These are phyloP conservation scores for Opisthocomus hoazin DNA, from an alignment of 2,113 vertebrate species.

Conservation along the genomic window DNA sequence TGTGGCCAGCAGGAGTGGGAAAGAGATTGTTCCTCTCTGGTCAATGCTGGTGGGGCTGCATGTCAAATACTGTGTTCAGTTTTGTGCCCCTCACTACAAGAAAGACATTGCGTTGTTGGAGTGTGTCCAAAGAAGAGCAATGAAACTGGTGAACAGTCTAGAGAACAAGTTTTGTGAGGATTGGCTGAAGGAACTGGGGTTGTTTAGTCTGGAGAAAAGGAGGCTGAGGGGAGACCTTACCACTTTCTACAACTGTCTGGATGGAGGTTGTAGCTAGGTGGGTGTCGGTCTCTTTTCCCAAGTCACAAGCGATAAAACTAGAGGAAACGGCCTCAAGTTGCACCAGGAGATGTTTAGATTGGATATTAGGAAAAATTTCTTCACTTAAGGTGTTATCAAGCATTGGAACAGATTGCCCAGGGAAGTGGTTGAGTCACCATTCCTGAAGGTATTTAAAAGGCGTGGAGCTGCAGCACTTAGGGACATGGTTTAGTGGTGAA, in stretches of 20 bases:
- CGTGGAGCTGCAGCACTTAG: accelerated
- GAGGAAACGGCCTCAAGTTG: neutral
- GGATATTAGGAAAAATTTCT: neutral
- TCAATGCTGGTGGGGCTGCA: accelerated
- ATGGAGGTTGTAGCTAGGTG: neutral
- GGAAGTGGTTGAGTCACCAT: neutral
- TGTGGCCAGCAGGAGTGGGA: neutral
- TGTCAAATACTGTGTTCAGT: neutral
- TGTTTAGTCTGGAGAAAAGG: neutral
- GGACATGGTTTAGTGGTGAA: neutral
- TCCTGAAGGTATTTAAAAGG: neutral
- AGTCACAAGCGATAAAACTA: accelerated
- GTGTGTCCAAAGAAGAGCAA: neutral
- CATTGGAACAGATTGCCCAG: neutral
- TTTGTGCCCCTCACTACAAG: neutral
- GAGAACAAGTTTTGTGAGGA: neutral
- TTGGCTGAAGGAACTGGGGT: accelerated
- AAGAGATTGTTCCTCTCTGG: neutral
- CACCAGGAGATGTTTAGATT: neutral
- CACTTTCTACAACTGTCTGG: accelerated
- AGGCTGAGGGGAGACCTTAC: neutral
- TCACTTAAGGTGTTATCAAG: neutral
- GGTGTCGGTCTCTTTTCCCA: neutral
- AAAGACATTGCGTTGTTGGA: neutral
- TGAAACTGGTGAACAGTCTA: accelerated